Evolutionary conservation across 1,140 invertebrate species (phyloP).

Genomic region (Cydia splendana): DNA sequence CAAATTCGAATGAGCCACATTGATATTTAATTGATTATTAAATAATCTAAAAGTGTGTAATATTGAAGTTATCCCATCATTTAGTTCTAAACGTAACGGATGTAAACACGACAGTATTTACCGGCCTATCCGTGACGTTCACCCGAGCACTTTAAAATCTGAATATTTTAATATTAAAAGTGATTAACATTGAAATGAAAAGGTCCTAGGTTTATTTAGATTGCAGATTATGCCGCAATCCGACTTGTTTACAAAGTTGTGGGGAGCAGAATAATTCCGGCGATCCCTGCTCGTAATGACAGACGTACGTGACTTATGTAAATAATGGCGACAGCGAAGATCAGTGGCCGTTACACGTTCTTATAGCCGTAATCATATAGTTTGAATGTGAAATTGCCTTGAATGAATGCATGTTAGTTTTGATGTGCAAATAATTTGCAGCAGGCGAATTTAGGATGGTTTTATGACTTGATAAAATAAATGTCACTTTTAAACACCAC

Average conservation of each 20-base stretch:
- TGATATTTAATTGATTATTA: neutral
- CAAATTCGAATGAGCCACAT: too few species aligned
- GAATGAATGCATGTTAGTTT: conserved; percentile 6
- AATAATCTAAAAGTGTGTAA: too few species aligned
- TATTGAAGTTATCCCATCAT: neutral
- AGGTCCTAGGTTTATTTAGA: conserved; percentile 31
- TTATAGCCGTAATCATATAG: conserved; percentile 32
- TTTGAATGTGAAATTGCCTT: neutral
- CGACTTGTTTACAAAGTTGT: conserved; percentile 24
- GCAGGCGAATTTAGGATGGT: too few species aligned
- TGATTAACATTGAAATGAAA: conserved; percentile 33
- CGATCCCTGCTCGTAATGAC: conserved; percentile 34
- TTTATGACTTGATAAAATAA: too few species aligned
- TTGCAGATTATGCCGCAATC: conserved; percentile 31
- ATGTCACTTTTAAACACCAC: neutral
- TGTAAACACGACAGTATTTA: conserved; percentile 3
- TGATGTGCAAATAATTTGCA: neutral
- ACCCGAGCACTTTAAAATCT: conserved; percentile 29
- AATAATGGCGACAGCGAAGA: conserved; percentile 46
- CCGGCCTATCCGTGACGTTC: neutral
- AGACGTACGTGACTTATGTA: conserved; percentile 45
- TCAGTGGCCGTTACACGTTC: conserved; percentile 40
- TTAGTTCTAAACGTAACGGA: neutral
- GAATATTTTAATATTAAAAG: conserved; percentile 32
- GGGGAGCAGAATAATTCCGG: conserved; percentile 35